phyloP scores from a whole-genome alignment of 2,888 invertebrate genomes.

The Stenotaenia linearis region DNA sequence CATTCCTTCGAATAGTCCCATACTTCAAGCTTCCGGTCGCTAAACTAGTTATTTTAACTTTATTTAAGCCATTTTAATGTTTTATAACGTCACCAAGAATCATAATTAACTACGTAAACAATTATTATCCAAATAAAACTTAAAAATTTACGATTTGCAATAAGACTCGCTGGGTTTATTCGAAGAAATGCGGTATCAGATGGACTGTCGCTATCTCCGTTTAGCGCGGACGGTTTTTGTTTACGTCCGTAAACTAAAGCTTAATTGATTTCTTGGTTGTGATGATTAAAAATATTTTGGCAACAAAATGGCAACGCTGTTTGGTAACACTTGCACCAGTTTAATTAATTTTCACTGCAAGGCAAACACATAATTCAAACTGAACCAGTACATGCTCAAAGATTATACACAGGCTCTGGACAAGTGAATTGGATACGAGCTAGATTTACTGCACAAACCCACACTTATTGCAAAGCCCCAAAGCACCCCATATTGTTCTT shows the following conservation, averaged over 20 bases:
- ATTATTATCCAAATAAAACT: no score
- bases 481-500: neutral
- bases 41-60: no score
- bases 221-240: no score
- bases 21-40: no score
- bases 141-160: no score
- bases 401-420: neutral
- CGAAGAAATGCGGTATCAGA: no score
- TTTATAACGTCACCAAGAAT: no score
- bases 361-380: neutral
- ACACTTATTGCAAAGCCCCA: neutral
- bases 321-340: neutral
- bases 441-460: neutral
- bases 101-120: no score
- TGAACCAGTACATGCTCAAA: neutral
- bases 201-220: no score
- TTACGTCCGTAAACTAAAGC: neutral
- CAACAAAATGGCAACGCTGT: neutral
- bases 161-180: no score
- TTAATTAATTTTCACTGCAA: neutral
- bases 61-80: no score
- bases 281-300: neutral
- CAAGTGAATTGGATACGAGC: neutral
- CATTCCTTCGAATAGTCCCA: no score
- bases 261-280: neutral